These are phyloP conservation scores for Neosilurus hyrtlii DNA, from an alignment of 2,797 vertebrate genomes.

Conservation along the genomic window DNA sequence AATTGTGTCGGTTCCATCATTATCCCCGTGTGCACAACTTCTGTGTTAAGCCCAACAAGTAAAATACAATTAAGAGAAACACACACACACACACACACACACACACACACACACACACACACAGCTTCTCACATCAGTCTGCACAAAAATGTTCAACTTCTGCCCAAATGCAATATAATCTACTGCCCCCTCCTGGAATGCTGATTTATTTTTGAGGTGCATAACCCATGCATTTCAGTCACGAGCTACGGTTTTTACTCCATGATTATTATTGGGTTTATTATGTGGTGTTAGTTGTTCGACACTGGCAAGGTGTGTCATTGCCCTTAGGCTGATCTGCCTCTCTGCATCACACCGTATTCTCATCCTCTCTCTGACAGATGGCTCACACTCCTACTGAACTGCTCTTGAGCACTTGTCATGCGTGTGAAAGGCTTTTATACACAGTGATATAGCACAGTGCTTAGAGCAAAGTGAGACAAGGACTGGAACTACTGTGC, in stretches of 20 bases:
- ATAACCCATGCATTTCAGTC: neutral
- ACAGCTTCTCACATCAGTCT: neutral
- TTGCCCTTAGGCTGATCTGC: slow-evolving; percentile 5
- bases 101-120: neutral
- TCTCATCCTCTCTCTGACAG: slow-evolving; percentile 31
- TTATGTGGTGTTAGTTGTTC: neutral
- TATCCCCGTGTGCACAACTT: neutral
- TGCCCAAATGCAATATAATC: neutral
- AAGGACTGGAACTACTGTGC: slow-evolving; percentile 25
- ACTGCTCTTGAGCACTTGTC: slow-evolving; percentile 66
- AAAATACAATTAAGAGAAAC: too few species aligned
- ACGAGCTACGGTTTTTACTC: neutral
- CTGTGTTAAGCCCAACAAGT: neutral
- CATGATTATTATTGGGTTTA: neutral
- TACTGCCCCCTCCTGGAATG: slow-evolving; percentile 24
- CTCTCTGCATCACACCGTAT: neutral
- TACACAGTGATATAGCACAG: slow-evolving; percentile 68
- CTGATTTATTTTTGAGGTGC: neutral
- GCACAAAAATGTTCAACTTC: neutral
- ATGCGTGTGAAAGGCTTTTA: slow-evolving; percentile 72
- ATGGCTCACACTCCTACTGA: slow-evolving; percentile 46
- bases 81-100: neutral
- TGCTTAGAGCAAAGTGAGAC: slow-evolving; percentile 44
- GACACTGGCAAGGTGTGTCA: neutral
- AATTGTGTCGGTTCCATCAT: neutral